These are phyloP conservation scores for Puffinus mauretanicus DNA, from an alignment of 2,113 vertebrate species.

Conservation along the genomic window DNA sequence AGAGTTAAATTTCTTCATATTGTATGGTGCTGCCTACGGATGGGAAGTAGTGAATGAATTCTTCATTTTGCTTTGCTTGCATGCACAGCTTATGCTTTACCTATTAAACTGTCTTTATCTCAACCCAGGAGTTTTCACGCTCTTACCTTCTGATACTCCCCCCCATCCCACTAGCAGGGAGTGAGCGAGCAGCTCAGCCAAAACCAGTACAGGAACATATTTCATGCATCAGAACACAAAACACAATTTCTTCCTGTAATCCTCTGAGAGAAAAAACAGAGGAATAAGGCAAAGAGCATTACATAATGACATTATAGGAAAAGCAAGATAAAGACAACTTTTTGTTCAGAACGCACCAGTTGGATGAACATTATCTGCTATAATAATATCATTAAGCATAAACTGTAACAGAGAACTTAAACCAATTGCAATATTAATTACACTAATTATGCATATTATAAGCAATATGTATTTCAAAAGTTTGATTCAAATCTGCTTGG, in stretches of 20 bases:
- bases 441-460: background rate
- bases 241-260: background rate
- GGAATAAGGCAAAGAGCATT: background rate
- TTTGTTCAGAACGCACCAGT: background rate
- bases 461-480: background rate
- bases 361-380: background rate
- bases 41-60: background rate
- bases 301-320: background rate
- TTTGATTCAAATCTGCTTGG: background rate
- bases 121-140: background rate
- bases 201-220: background rate
- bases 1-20: background rate
- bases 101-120: background rate
- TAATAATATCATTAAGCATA: background rate
- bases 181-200: background rate
- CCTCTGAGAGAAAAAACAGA: background rate
- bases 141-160: background rate
- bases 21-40: background rate
- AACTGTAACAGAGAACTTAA: background rate
- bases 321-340: background rate
- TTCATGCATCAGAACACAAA: background rate
- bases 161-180: background rate
- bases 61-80: background rate
- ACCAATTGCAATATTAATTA: background rate
- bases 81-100: fast-evolving